A percentile compares a stretch with the other conserved stretches of the same genome.
These are phyloP conservation scores for Leptopilina boulardi DNA, from an alignment of 1,140 invertebrate species.

Conservation along the genomic window DNA sequence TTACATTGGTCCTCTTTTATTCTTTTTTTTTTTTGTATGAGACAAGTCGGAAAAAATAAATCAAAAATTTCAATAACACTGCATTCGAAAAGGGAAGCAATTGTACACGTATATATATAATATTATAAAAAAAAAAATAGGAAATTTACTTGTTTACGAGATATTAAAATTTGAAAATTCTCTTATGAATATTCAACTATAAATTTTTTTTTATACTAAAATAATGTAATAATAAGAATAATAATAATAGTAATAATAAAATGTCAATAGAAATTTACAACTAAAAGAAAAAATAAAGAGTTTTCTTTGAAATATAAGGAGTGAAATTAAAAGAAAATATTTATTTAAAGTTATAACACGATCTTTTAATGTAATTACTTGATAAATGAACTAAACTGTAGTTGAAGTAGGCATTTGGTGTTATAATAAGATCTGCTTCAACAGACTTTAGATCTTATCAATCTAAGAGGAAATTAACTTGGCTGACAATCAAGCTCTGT, in stretches of 20 bases:
- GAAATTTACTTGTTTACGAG: too few relatives aligned
- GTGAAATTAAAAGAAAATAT: not conserved
- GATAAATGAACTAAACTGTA: slow-evolving; percentile 6
- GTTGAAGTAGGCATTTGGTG: not conserved
- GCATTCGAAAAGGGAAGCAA: not conserved
- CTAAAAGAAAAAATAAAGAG: not conserved
- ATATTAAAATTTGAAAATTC: too few relatives aligned
- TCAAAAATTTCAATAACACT: not conserved
- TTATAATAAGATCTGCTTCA: slow-evolving; percentile 24
- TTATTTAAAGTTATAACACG: not conserved
- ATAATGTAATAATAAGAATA: too few relatives aligned
- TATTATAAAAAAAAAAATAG: too few relatives aligned
- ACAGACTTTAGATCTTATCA: slow-evolving; percentile 25
- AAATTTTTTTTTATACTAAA: too few relatives aligned
- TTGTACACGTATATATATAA: too few relatives aligned
- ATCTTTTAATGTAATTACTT: not conserved
- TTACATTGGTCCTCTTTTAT: not conserved
- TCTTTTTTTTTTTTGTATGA: not conserved
- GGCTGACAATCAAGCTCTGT: slow-evolving; percentile 19
- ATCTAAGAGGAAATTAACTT: slow-evolving; percentile 26
- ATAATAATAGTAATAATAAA: not conserved
- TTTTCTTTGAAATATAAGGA: too few relatives aligned
- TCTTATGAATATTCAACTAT: too few relatives aligned
- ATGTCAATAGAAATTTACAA: not conserved
- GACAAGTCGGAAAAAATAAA: not conserved